Percentiles rank a stretch among this genome's conserved stretches.
These are phyloP conservation scores for Channa striata DNA, from an alignment of 2,797 vertebrate genomes.

Conservation along the genomic window DNA sequence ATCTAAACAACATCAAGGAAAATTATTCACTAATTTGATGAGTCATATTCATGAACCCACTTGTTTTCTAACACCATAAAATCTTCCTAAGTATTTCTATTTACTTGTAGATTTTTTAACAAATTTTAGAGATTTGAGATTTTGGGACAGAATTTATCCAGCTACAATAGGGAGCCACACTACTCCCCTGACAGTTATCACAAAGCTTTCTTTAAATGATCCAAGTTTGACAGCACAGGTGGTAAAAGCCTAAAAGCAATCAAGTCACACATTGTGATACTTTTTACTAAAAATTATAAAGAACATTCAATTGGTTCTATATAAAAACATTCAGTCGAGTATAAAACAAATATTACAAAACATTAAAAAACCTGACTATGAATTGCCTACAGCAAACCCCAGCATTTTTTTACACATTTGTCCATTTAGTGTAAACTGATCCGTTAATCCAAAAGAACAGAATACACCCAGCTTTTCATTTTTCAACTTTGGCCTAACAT, in stretches of 20 bases:
- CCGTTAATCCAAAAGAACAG: slow-evolving; percentile 7
- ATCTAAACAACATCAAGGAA: background rate
- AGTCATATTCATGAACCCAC: background rate
- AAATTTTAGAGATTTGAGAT: background rate
- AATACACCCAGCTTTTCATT: slow-evolving; percentile 14
- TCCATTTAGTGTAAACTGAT: slow-evolving; percentile 17
- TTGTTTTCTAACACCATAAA: background rate
- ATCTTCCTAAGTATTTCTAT: background rate
- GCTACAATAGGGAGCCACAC: slow-evolving; percentile 24
- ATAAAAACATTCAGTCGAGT: slow-evolving; percentile 65
- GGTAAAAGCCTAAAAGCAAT: slow-evolving; percentile 17
- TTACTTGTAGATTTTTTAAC: background rate
- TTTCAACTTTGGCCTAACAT: slow-evolving; percentile 60
- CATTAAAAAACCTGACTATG: slow-evolving; percentile 27
- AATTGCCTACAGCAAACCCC: slow-evolving; percentile 51
- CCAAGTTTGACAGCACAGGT: background rate
- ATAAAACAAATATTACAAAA: slow-evolving; percentile 71
- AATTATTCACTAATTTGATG: background rate
- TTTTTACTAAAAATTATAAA: slow-evolving; percentile 48
- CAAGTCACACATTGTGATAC: slow-evolving; percentile 12
- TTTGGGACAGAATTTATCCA: background rate
- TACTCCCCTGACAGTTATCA: slow-evolving; percentile 7
- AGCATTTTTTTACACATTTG: slow-evolving; percentile 38
- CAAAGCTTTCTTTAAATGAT: background rate
- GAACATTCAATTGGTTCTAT: slow-evolving; percentile 48